Percentiles rank a stretch among this genome's conserved stretches.
phyloP scores from a whole-genome alignment of 2,888 invertebrate species.

The Drosophila falleni region DNA sequence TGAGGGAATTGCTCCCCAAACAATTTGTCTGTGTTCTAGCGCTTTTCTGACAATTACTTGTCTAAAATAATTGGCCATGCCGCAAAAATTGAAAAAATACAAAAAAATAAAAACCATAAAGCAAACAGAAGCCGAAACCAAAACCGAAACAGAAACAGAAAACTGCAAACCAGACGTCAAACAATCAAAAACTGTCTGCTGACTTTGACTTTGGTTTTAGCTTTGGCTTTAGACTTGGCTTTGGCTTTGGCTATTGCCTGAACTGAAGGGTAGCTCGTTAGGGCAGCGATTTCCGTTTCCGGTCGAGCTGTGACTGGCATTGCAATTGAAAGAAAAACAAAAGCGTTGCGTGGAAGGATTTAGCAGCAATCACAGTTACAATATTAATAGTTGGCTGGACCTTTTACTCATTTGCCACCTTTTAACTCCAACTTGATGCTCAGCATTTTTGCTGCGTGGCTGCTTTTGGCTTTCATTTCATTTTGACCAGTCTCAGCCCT shows the following conservation, averaged over 20 bases:
- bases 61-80: constrained; percentile 78
- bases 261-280: constrained; percentile 59
- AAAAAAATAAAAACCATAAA: constrained; percentile 24
- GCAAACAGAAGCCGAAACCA: constrained; percentile 33
- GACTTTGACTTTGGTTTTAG: constrained; percentile 48
- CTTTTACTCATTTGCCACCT: not conserved
- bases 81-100: constrained; percentile 47
- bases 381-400: constrained; percentile 62
- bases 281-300: constrained; percentile 72
- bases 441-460: constrained; percentile 76
- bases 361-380: constrained; percentile 66
- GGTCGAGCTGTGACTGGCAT: constrained; percentile 65
- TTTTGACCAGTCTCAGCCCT: constrained; percentile 35
- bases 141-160: constrained; percentile 25
- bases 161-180: constrained; percentile 70
- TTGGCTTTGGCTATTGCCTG: constrained; percentile 3
- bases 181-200: constrained; percentile 78
- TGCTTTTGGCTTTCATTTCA: constrained; percentile 73
- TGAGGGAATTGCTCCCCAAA: constrained; percentile 70
- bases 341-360: constrained; percentile 72
- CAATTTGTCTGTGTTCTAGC: constrained; percentile 64
- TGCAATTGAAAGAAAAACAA: constrained; percentile 66
- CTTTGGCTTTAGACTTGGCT: constrained; percentile 6
- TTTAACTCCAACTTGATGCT: constrained; percentile 5
- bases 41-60: constrained; percentile 71